Evolutionary conservation across 2,797 vertebrate species (phyloP).

Genomic region (Cryptoblepharus egeriae): DNA sequence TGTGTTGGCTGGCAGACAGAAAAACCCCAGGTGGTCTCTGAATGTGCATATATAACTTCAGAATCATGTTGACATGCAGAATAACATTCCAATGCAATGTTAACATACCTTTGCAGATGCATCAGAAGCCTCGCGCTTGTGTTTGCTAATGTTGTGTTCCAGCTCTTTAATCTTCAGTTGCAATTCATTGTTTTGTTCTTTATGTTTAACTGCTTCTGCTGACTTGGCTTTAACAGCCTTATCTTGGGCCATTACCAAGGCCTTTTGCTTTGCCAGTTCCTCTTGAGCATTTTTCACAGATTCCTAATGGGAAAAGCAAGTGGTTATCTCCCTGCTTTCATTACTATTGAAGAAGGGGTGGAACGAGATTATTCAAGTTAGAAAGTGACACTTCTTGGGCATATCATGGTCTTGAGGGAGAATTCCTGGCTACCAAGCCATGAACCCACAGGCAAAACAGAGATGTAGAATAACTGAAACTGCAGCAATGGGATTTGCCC

Average conservation of each 20-base stretch:
- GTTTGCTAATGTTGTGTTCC: slow-evolving; percentile 88
- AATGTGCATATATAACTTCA: too few species aligned
- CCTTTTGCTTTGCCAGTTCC: slow-evolving; percentile 87
- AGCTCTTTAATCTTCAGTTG: slow-evolving; percentile 91
- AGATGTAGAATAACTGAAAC: neutral
- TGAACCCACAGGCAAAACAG: neutral
- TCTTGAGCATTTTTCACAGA: slow-evolving; percentile 86
- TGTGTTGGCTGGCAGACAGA: too few species aligned
- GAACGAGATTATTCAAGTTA: neutral
- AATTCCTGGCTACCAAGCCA: neutral
- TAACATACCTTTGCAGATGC: slow-evolving; percentile 81
- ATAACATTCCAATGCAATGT: too few species aligned
- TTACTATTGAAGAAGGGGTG: neutral
- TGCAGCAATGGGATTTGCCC: neutral
- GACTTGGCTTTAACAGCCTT: slow-evolving; percentile 87
- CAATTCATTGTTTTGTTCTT: slow-evolving; percentile 86
- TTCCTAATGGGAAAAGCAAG: slow-evolving; percentile 76
- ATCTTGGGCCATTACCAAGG: slow-evolving; percentile 84
- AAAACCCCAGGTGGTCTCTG: too few species aligned
- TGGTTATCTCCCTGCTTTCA: neutral
- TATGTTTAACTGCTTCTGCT: slow-evolving; percentile 78
- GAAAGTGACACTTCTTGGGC: neutral
- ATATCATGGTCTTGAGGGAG: neutral
- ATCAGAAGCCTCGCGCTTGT: slow-evolving; percentile 85
- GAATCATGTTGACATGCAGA: too few species aligned